Conservation (phyloP, 2,113 vertebrate species). For the Thunnus maccoyii region DNA sequence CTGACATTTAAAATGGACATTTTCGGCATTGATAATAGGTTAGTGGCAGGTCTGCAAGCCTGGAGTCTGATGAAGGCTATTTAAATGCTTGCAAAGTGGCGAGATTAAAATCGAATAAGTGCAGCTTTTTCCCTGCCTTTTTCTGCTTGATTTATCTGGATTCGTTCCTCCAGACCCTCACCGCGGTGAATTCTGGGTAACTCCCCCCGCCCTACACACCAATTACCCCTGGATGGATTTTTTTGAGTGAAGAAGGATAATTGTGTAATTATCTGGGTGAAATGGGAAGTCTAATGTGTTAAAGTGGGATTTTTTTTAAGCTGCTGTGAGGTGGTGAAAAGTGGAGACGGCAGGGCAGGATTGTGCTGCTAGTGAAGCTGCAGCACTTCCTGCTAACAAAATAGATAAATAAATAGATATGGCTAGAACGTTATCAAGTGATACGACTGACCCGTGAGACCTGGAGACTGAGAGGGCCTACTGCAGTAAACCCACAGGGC, state of each 20-base stretch:
- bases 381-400: constrained; percentile 71
- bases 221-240: constrained; percentile 94
- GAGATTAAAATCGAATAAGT: constrained; percentile 99
- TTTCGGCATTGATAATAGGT: constrained; percentile 98
- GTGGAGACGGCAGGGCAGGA: constrained; percentile 34
- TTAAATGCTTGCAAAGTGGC: constrained; percentile 98
- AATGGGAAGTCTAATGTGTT: constrained; percentile 95
- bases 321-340: constrained; percentile 76
- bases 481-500: background rate
- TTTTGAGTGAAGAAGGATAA: constrained; percentile 94
- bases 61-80: constrained; percentile 95
- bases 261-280: constrained; percentile 96
- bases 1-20: constrained; percentile 98
- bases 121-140: constrained; percentile 85
- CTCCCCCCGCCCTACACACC: constrained; percentile 83
- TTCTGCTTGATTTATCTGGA: constrained; percentile 88
- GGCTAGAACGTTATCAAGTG: constrained; percentile 61
- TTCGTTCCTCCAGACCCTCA: constrained; percentile 91
- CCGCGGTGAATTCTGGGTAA: constrained; percentile 92
- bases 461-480: background rate
- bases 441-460: constrained; percentile 34
- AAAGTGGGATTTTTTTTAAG: constrained; percentile 92
- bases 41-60: constrained; percentile 91
- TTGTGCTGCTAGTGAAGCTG: constrained; percentile 80
- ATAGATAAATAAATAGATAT: constrained; percentile 66